Evolutionary conservation across 2,888 invertebrate species (phyloP), one percentile per base, ranked within the genome.

Genomic region (Aphidoletes aphidimyza): DNA sequence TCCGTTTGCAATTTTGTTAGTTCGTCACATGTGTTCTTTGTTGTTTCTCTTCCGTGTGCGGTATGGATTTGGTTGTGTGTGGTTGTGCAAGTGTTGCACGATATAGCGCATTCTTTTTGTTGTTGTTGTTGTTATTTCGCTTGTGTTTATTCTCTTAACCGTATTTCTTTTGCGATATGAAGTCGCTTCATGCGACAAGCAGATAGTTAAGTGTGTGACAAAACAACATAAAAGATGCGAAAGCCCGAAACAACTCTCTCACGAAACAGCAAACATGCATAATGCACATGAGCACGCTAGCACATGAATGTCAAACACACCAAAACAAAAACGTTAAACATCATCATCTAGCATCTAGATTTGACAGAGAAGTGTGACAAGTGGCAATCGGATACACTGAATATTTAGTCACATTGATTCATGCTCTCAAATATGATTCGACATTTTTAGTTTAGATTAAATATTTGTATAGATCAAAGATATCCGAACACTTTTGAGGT

Each of bases 1-100:
- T 69, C 34, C 69, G 69, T 69, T 69, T 30, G 69, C 69, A 69
- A 69, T 69, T 69, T 69, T 69, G 69, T 69, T 69, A 69, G 34
- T 14, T 69, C 34, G 14, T 69, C 69, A 30, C 69, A 69, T 69
- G 30, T 69, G 30, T 34, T 30, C 69, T 69, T 69, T 69, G 69
- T 69, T 69, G 30, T n/a, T 11, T n/a, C 2, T 69, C 9, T 69
- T 69, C 30, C 30, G 34, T 54, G 2, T 54, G 6, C 42, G n/a
- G n/a, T 42, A 9, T 42, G 42, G 14, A 30, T 30, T 26, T 30
- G 30, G 0, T 34, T n/a, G 6, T 14, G 30, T 14, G 26, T 19
- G 54, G 3, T 2, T 11, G 54, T 26, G 54, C 17, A 17, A 47
- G 54, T 6, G 47, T 26, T 8, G 47, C 17, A 47, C 17, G 47